Evolutionary conservation across 2,113 vertebrate genomes (phyloP).

Genomic region (Corythornis cristatus): DNA sequence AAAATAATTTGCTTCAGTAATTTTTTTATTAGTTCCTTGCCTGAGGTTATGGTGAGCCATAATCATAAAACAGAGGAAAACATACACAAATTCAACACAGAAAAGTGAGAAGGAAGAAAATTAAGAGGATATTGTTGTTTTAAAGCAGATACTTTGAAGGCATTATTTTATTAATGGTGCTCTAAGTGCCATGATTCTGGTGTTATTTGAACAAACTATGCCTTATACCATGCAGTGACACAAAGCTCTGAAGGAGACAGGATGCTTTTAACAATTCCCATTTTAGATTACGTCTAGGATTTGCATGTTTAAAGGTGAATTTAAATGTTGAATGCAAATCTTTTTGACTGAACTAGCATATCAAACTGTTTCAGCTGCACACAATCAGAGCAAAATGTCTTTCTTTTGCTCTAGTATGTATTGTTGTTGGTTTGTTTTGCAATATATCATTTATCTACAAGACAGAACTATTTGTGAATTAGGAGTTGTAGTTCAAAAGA

Average conservation of each 20-base stretch:
- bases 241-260: conserved; percentile 31
- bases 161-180: conserved; percentile 51
- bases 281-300: conserved; percentile 22
- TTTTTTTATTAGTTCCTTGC: neutral
- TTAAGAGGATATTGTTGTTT: neutral
- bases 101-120: neutral
- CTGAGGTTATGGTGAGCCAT: neutral
- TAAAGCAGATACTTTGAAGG: neutral
- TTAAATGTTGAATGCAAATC: conserved; percentile 27
- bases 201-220: conserved; percentile 43
- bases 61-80: neutral
- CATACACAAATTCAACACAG: neutral
- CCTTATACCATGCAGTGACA: conserved; percentile 1
- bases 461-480: neutral
- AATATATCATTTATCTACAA: neutral
- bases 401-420: neutral
- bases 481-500: conserved; percentile 9
- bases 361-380: conserved; percentile 35
- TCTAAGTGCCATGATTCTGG: conserved; percentile 12
- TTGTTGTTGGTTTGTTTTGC: conserved; percentile 3
- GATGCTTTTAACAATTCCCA: conserved; percentile 28
- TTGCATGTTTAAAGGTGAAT: conserved; percentile 52
- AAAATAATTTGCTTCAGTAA: neutral
- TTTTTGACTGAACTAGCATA: conserved; percentile 39
- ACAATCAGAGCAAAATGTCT: conserved; percentile 37